Evolutionary conservation across 2,797 vertebrate genomes (phyloP).

Genomic region (Falco peregrinus): DNA sequence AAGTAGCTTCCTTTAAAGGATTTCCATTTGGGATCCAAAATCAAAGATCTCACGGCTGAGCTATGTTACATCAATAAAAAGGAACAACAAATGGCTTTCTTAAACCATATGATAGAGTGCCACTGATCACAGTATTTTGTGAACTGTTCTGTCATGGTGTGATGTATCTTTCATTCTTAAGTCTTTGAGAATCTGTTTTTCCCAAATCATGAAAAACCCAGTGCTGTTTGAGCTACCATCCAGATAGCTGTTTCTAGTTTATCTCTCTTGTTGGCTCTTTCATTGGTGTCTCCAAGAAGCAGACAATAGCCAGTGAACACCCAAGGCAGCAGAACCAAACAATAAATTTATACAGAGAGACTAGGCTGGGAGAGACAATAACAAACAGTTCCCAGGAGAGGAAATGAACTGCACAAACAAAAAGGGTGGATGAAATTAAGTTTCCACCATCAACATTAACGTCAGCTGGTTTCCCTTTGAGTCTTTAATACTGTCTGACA

Average conservation of each 20-base stretch:
- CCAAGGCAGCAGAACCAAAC: neutral
- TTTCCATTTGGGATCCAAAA: neutral
- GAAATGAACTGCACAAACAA: conserved; percentile 26
- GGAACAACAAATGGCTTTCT: neutral
- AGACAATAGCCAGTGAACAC: neutral
- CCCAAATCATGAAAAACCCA: neutral
- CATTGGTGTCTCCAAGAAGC: neutral
- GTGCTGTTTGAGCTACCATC: neutral
- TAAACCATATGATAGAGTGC: neutral
- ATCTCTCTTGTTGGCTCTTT: neutral
- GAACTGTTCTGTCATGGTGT: neutral
- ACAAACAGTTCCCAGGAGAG: conserved; percentile 12
- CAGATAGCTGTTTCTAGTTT: neutral
- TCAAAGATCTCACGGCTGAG: neutral
- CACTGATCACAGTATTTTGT: neutral
- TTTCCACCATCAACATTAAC: neutral
- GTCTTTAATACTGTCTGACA: neutral
- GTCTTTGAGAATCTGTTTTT: neutral
- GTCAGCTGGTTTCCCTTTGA: conserved; percentile 23
- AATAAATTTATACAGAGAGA: neutral
- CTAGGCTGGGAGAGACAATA: neutral
- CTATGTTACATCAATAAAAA: neutral
- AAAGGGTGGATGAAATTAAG: neutral
- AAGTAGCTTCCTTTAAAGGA: neutral
- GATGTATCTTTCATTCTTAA: neutral